Base-by-base conservation (phyloP, 2,113 vertebrate species). In the Carlito syrichta region DNA sequence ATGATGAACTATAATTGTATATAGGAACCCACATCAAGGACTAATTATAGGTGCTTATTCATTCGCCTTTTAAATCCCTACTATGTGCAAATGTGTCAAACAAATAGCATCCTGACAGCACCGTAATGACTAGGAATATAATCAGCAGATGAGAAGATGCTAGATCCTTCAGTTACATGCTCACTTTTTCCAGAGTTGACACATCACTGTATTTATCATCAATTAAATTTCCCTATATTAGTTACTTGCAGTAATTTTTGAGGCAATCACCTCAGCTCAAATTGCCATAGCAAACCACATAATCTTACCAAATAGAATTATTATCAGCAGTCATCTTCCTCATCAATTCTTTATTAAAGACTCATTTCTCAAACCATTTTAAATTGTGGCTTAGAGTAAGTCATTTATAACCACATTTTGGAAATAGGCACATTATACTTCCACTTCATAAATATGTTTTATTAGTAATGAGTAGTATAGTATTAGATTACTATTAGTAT, bases 401-500 rank as follows among this genome's bases (percentile, higher is more conserved):
- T 97, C 97, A 96, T 97, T 97, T 97, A 96, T 96, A 97, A 97
- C 96, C 66, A 90, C 96, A 94, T 97, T 97, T 97, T 97, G 81
- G 94, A 94, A 97, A 95, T 79, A 94, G 96, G 96, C 95, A 97
- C 94, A 95, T 97, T 97, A 95, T 85, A 94, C 87, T 97, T 96
- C 96, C 95, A 95, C 96, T 97, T 97, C 96, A 97, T 97, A 96
- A 97, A 97, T 97, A 97, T 89, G 94, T 96, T 96, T 97, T 97
- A 97, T 97, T 96, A 96, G 96, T 96, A 92, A 97, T 96, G 92
- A 97, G 89, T 90, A 71, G 94, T 77, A 56, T 48, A 94, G 89
- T 94, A 84, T 97, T 86, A 93, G 90, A 94, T 96, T 96, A 79
- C 92, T 96, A 45, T 92, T 97, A 78, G 68, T 89, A 95, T 83